Conservation (phyloP, 2,113 vertebrate genomes). For the Macquaria australasica region DNA sequence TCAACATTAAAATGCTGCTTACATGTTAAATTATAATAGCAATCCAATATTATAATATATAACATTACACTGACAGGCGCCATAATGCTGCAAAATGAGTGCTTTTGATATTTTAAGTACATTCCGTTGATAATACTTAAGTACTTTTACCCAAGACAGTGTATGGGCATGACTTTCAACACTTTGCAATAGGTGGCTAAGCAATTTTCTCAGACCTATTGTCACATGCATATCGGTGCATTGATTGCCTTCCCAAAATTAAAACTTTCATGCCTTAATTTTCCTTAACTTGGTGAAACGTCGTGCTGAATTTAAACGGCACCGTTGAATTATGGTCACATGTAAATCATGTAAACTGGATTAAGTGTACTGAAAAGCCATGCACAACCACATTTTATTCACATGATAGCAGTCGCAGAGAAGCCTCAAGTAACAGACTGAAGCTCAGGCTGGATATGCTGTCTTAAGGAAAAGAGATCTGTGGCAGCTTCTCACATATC, state of each 20-base stretch:
- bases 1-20: background rate
- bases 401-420: slow-evolving; percentile 19
- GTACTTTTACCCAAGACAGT: background rate
- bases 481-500: background rate
- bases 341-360: slow-evolving; percentile 30
- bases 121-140: background rate
- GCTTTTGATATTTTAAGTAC: background rate
- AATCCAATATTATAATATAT: background rate
- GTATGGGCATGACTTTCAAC: no score
- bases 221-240: background rate
- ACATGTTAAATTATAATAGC: background rate
- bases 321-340: slow-evolving; percentile 41
- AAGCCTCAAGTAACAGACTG: background rate
- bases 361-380: slow-evolving; percentile 11
- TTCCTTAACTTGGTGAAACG: background rate
- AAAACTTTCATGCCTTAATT: background rate
- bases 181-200: background rate
- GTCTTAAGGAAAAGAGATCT: background rate
- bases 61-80: background rate
- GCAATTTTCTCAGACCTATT: background rate
- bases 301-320: background rate
- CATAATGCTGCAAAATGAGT: background rate
- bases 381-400: slow-evolving; percentile 20
- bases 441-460: background rate
- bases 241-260: background rate